Conservation (phyloP, 2,888 invertebrate genomes). For the Caenorhabditis macrosperma region DNA sequence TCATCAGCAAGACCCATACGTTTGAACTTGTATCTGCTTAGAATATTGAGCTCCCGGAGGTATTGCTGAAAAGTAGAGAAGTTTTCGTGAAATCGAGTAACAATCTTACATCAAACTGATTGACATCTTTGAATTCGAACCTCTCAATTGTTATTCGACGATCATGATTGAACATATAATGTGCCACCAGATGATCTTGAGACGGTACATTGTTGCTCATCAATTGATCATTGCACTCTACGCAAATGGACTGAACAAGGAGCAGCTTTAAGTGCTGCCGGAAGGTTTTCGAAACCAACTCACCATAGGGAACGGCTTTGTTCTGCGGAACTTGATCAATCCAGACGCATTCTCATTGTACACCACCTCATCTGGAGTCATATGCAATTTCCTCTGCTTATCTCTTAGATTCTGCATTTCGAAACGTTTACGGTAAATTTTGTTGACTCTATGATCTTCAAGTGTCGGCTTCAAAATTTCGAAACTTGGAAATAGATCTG, state of each 20-base stretch:
- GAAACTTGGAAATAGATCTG: slow-evolving; percentile 39
- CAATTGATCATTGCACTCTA: slow-evolving; percentile 55
- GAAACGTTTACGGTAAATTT: slow-evolving; percentile 61
- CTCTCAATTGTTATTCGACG: slow-evolving; percentile 59
- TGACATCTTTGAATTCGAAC: slow-evolving; percentile 61
- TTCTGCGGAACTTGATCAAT: slow-evolving; percentile 51
- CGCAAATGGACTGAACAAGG: slow-evolving; percentile 63
- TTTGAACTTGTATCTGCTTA: slow-evolving; percentile 50
- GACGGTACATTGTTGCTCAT: slow-evolving; percentile 54
- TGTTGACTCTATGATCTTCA: slow-evolving; percentile 55
- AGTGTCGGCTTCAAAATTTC: slow-evolving; percentile 32
- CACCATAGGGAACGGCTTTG: slow-evolving; percentile 65
- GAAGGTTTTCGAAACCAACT: too few species aligned
- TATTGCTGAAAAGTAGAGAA: slow-evolving; percentile 53
- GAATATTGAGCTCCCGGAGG: slow-evolving; percentile 55
- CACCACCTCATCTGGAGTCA: slow-evolving; percentile 59
- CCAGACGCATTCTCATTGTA: slow-evolving; percentile 42
- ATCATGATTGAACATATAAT: slow-evolving; percentile 51
- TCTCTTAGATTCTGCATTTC: slow-evolving; percentile 58
- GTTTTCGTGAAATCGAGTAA: background rate
- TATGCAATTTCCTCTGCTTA: slow-evolving; percentile 55
- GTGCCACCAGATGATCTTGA: slow-evolving; percentile 62
- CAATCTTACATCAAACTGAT: slow-evolving; percentile 54
- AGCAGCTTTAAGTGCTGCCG: too few species aligned
- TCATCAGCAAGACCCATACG: slow-evolving; percentile 64